Evolutionary conservation across 2,888 invertebrate genomes (phyloP).

Genomic region (Belgica antarctica): DNA sequence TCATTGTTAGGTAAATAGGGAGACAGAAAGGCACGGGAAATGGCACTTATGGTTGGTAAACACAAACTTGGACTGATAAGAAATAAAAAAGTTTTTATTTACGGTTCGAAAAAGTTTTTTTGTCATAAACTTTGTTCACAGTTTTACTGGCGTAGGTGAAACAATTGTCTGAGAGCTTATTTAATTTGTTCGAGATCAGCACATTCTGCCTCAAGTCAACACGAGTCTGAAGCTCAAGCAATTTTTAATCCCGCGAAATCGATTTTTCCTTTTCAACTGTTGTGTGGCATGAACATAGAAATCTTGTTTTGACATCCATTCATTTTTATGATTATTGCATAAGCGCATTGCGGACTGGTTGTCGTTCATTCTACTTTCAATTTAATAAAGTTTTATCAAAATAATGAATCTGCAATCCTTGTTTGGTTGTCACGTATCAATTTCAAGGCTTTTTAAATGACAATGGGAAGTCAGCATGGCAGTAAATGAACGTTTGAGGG

Average conservation of each 20-base stretch:
- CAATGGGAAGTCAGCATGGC: not conserved
- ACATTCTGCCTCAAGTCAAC: not conserved
- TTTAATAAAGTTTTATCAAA: too few relatives aligned
- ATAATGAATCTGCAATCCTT: too few relatives aligned
- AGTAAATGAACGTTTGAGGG: slow-evolving; percentile 20
- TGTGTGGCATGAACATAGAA: not conserved
- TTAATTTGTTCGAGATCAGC: too few relatives aligned
- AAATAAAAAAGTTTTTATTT: not conserved
- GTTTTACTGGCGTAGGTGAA: too few relatives aligned
- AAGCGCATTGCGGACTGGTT: not conserved
- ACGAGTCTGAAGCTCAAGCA: not conserved
- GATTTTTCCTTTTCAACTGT: not conserved
- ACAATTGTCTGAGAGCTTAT: too few relatives aligned
- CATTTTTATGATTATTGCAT: not conserved
- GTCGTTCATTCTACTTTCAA: too few relatives aligned
- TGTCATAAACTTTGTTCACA: too few relatives aligned
- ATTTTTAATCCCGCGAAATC: not conserved
- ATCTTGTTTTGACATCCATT: not conserved
- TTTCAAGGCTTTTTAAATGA: not conserved
- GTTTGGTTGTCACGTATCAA: not conserved
- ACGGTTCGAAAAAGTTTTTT: too few relatives aligned
- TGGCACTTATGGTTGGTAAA: too few relatives aligned
- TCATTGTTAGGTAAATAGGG: slow-evolving; percentile 15
- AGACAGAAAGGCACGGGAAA: too few relatives aligned
- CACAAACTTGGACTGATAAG: too few relatives aligned